Percentiles rank a stretch among this genome's conserved stretches.
Evolutionary conservation across 2,113 vertebrate species (phyloP).

Genomic region (Irena cyanogastra): DNA sequence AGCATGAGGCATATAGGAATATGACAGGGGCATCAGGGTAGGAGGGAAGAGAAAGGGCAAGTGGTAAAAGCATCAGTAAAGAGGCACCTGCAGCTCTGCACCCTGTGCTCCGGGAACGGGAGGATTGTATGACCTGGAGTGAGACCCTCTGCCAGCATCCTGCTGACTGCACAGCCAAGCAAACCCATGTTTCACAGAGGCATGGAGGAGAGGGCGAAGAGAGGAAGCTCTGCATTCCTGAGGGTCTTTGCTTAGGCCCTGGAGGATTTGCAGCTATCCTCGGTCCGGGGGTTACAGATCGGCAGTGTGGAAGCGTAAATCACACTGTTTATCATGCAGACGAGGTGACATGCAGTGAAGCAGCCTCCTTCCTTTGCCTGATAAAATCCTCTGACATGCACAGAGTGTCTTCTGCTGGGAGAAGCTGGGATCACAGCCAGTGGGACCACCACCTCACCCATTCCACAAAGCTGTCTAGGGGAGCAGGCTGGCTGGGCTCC

Average conservation of each 20-base stretch:
- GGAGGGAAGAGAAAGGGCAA: not conserved
- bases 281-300: not conserved
- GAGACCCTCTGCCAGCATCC: not conserved
- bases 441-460: not conserved
- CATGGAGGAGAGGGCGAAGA: fast-evolving
- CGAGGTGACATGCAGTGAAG: not conserved
- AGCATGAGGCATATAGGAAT: not conserved
- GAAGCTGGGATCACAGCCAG: not conserved
- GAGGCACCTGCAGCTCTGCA: not conserved
- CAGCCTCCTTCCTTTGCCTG: not conserved
- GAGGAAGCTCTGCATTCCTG: not conserved
- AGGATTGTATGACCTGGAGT: not conserved
- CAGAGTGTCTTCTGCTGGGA: slow-evolving; percentile 13
- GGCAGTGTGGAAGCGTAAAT: not conserved
- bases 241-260: not conserved
- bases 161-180: not conserved
- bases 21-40: not conserved
- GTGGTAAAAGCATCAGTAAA: not conserved
- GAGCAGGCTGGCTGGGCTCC: not conserved
- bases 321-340: not conserved
- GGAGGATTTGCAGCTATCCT: not conserved
- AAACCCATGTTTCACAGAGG: fast-evolving
- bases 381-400: not conserved
- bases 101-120: not conserved
- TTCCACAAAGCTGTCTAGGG: not conserved